Conservation (phyloP, 2,888 invertebrate species). For the Drosophila ustulata region DNA sequence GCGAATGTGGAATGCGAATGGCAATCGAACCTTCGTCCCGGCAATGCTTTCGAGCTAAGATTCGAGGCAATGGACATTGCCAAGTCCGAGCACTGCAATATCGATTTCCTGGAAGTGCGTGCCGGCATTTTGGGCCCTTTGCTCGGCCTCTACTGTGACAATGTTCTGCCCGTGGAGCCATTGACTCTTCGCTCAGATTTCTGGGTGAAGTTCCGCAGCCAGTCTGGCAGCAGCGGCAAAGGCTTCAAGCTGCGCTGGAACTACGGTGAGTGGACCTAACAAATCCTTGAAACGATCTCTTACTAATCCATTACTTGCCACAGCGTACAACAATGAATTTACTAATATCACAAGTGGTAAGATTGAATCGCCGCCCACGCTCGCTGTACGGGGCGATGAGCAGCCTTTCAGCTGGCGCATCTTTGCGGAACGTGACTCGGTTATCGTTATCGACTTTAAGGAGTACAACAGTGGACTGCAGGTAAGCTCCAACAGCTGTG, state of each 20-base stretch:
- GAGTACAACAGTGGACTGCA: constrained; percentile 78
- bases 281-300: too few species aligned
- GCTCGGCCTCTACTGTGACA: constrained; percentile 91
- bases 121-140: constrained; percentile 87
- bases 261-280: constrained; percentile 85
- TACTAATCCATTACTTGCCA: background rate
- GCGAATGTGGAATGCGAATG: constrained; percentile 90
- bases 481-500: constrained; percentile 54
- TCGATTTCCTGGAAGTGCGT: constrained; percentile 94
- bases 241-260: constrained; percentile 92
- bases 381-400: constrained; percentile 55
- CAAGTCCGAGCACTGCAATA: constrained; percentile 90
- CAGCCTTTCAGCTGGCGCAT: constrained; percentile 82
- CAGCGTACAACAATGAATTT: constrained; percentile 80
- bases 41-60: constrained; percentile 89
- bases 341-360: constrained; percentile 66
- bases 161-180: constrained; percentile 86
- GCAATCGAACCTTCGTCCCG: constrained; percentile 88
- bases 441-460: constrained; percentile 68
- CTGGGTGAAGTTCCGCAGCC: constrained; percentile 92
- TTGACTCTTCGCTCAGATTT: constrained; percentile 87
- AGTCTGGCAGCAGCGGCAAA: constrained; percentile 85
- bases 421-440: constrained; percentile 51
- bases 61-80: constrained; percentile 90
- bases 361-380: constrained; percentile 79